Conservation (phyloP, 2,797 vertebrate genomes). For the Aythya fuligula region DNA sequence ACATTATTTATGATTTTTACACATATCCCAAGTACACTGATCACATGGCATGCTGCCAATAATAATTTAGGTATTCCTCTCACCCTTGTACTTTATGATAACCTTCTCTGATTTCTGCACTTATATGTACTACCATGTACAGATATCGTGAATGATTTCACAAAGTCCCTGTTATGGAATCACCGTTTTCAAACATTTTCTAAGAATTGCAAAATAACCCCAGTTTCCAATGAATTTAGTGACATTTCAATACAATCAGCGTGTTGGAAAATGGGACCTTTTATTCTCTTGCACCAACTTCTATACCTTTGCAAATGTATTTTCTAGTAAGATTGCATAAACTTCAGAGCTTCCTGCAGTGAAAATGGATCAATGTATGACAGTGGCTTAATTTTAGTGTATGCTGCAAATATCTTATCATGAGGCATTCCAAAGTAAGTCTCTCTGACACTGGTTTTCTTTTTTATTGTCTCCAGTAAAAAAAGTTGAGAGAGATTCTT, state of each 20-base stretch:
- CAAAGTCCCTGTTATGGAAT: neutral
- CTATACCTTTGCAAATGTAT: neutral
- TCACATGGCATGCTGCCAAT: neutral
- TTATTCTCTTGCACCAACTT: neutral
- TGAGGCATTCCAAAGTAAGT: neutral
- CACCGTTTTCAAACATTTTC: neutral
- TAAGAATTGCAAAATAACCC: neutral
- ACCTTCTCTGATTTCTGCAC: neutral
- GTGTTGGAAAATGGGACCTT: neutral
- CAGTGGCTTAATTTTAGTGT: neutral
- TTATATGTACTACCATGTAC: neutral
- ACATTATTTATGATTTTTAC: neutral
- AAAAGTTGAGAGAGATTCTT: neutral
- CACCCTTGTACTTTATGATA: neutral
- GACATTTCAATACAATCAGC: neutral
- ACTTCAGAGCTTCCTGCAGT: neutral
- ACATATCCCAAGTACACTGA: neutral
- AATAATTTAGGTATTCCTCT: neutral
- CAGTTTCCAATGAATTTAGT: neutral
- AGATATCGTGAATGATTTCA: neutral
- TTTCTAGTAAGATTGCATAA: conserved; percentile 5
- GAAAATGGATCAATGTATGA: neutral
- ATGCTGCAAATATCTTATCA: neutral
- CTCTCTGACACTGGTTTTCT: neutral
- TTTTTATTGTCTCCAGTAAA: neutral